Percentiles rank a stretch among this genome's conserved stretches.
phyloP scores from a whole-genome alignment of 2,888 invertebrate species.

The Allygus modestus region DNA sequence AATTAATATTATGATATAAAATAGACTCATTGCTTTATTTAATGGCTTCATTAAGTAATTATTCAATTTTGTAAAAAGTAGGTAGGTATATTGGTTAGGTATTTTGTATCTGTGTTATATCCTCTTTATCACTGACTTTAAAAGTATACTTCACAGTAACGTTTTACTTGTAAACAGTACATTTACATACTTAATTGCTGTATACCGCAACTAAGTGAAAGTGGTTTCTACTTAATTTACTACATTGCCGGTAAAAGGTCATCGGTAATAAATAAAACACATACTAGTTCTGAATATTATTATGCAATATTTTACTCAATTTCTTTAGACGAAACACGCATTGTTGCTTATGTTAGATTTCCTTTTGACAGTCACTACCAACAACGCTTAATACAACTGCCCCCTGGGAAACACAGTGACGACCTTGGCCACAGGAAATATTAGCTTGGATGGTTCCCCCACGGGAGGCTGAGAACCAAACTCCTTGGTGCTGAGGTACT shows the following conservation, averaged over 20 bases:
- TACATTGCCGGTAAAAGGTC: not conserved
- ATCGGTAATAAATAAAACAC: not conserved
- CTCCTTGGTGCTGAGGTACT: conserved; percentile 67
- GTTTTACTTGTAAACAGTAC: no score
- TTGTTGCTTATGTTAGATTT: no score
- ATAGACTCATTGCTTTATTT: no score
- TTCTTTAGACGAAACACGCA: not conserved
- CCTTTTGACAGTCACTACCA: not conserved
- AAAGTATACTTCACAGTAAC: no score
- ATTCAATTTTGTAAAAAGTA: no score
- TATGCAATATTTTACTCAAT: not conserved
- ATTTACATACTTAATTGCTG: no score
- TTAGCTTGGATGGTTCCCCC: conserved; percentile 66
- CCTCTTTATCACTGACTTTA: no score
- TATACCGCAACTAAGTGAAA: no score
- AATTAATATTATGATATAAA: no score
- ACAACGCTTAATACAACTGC: conserved; percentile 67
- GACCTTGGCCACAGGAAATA: conserved; percentile 73
- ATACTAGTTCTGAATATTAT: not conserved
- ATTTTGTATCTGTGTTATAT: no score
- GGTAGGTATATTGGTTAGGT: no score
- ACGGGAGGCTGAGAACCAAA: conserved; percentile 68
- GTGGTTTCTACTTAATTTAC: not conserved
- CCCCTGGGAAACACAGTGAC: conserved; percentile 75
- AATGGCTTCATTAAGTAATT: no score